Evolutionary conservation across 2,113 vertebrate species (phyloP).

Genomic region (Neoarius graeffei): DNA sequence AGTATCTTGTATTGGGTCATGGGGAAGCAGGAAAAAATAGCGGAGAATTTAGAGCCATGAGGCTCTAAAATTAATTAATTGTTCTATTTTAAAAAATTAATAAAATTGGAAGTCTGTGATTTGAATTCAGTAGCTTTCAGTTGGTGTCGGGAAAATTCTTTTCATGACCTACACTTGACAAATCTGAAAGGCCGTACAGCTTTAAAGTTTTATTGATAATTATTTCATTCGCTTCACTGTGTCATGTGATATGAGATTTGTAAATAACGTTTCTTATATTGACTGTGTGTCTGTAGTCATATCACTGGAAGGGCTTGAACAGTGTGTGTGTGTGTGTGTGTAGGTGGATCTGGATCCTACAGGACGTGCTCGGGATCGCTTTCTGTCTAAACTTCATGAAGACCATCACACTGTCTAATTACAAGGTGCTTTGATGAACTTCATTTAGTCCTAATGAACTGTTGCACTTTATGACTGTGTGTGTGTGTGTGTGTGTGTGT

Average conservation of each 20-base stretch:
- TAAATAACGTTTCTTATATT: neutral
- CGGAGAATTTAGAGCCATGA: too few species aligned
- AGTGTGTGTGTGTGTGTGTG: constrained; percentile 54
- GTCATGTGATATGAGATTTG: neutral
- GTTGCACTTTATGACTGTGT: neutral
- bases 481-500: constrained; percentile 16
- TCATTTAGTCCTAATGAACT: neutral
- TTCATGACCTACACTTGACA: too few species aligned
- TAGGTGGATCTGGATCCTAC: constrained; percentile 97
- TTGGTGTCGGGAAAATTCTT: too few species aligned
- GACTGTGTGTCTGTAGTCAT: neutral
- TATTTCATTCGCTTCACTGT: too few species aligned
- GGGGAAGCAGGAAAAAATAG: too few species aligned
- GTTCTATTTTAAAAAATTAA: too few species aligned
- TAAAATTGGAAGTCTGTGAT: too few species aligned
- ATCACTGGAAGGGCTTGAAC: neutral
- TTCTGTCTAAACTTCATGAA: constrained; percentile 97
- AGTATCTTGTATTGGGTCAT: too few species aligned
- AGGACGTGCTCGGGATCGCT: constrained; percentile 89
- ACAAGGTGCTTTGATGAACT: constrained; percentile 78
- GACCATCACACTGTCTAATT: constrained; percentile 91
- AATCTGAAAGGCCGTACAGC: too few species aligned
- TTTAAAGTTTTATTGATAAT: too few species aligned
- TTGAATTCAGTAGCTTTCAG: too few species aligned
- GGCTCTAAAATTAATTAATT: too few species aligned